Conservation (phyloP, 2,797 vertebrate species). For the Margarornis squamiger region DNA sequence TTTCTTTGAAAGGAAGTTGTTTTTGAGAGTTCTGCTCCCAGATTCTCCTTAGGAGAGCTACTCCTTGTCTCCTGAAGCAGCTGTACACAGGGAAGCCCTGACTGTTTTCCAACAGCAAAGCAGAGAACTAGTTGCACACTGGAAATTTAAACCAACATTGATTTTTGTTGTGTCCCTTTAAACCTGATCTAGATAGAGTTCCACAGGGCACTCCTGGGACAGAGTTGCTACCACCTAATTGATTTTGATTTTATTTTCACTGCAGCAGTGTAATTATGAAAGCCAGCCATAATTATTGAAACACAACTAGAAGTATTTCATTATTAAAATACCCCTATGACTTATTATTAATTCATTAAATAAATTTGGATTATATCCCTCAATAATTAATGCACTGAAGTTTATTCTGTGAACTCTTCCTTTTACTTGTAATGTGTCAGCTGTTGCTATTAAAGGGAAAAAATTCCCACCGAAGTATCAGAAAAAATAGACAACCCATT, state of each 20-base stretch:
- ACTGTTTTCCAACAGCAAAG: accelerated
- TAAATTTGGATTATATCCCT: slow-evolving; percentile 84
- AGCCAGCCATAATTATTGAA: slow-evolving; percentile 87
- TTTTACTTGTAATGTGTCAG: slow-evolving; percentile 51
- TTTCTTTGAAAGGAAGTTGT: neutral
- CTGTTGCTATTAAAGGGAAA: slow-evolving; percentile 55
- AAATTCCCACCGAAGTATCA: neutral
- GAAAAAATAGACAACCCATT: neutral
- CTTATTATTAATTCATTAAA: slow-evolving; percentile 91
- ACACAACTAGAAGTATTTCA: slow-evolving; percentile 86
- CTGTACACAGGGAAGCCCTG: accelerated
- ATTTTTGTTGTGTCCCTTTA: neutral
- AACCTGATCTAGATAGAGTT: neutral
- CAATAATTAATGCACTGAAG: slow-evolving; percentile 87
- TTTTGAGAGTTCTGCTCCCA: neutral
- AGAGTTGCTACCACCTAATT: slow-evolving; percentile 40
- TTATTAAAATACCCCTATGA: slow-evolving; percentile 86
- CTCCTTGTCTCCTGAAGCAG: neutral
- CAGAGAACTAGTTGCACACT: neutral
- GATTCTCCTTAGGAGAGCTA: neutral
- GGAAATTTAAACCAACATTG: slow-evolving; percentile 24
- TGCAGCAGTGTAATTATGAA: slow-evolving; percentile 83
- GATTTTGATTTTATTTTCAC: slow-evolving; percentile 72
- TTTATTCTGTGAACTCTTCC: slow-evolving; percentile 69
- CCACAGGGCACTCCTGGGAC: slow-evolving; percentile 28